Conservation (phyloP, 2,113 vertebrate genomes). For the Eupsittula cactorum region DNA sequence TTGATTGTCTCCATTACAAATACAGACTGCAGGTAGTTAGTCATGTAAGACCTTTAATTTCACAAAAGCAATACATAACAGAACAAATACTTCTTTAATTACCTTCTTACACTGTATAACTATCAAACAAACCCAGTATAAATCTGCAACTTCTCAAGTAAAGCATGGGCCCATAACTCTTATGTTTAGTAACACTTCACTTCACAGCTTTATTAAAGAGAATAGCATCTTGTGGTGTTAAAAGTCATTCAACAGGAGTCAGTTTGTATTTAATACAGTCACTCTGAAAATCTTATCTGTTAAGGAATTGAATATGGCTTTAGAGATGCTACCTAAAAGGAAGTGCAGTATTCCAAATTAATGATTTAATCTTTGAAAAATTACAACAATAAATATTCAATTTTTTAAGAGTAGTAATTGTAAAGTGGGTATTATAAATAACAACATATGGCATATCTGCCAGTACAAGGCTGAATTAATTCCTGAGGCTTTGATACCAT, state of each 20-base stretch:
- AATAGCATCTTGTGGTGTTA: neutral
- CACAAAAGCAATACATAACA: neutral
- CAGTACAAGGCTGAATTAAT: slow-evolving; percentile 43
- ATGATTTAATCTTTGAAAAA: slow-evolving; percentile 45
- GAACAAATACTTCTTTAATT: neutral
- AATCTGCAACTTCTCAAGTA: neutral
- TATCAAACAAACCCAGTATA: neutral
- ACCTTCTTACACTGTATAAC: neutral
- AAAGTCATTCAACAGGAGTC: neutral
- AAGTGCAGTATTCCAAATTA: neutral
- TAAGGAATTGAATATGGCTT: neutral
- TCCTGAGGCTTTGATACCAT: slow-evolving; percentile 36
- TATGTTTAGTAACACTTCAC: neutral
- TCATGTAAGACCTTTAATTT: neutral
- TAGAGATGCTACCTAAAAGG: neutral
- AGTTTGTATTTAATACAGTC: neutral
- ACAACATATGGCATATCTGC: slow-evolving; percentile 46
- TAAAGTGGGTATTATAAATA: slow-evolving; percentile 50
- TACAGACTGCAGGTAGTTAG: neutral
- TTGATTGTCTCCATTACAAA: neutral
- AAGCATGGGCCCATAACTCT: neutral
- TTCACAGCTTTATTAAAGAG: neutral
- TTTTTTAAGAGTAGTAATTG: slow-evolving; percentile 55
- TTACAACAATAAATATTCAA: slow-evolving; percentile 33
- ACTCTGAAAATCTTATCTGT: neutral